A percentile compares a stretch with the other conserved stretches of the same genome.
Evolutionary conservation across 2,888 invertebrate species (phyloP).

Genomic region (Tipula vernalis): DNA sequence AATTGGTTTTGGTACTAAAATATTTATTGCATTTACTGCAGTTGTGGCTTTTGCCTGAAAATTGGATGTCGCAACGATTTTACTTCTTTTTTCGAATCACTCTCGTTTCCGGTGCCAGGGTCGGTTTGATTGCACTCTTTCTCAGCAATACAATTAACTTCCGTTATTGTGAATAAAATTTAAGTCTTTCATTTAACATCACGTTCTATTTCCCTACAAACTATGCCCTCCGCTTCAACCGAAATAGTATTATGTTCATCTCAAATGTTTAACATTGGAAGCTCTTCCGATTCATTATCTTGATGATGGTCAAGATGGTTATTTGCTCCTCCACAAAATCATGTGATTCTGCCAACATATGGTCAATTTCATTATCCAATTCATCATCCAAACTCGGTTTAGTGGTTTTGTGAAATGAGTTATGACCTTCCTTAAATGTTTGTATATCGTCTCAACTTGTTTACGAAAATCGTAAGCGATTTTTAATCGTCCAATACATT

Average conservation of each 20-base stretch:
- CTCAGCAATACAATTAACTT: not conserved
- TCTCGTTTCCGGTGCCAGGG: not conserved
- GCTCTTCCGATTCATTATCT: not conserved
- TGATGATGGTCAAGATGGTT: not conserved
- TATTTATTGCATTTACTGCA: constrained; percentile 27
- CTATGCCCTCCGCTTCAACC: constrained; percentile 11
- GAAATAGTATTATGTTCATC: constrained; percentile 12
- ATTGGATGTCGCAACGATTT: not conserved
- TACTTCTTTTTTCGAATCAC: not conserved
- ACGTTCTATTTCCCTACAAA: constrained; percentile 14
- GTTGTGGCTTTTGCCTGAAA: constrained; percentile 9
- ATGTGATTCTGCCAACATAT: not conserved
- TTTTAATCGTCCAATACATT: constrained; percentile 23
- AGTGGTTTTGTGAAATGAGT: constrained; percentile 24
- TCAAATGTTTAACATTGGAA: constrained; percentile 7
- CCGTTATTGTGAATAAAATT: not conserved
- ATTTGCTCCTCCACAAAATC: constrained; percentile 17
- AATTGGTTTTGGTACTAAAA: constrained; percentile 29
- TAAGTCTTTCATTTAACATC: not conserved
- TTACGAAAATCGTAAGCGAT: constrained; percentile 24
- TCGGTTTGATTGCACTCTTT: not conserved
- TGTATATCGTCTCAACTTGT: constrained; percentile 22
- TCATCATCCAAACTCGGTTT: constrained; percentile 16
- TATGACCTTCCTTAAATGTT: constrained; percentile 23
- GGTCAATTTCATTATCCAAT: constrained; percentile 10